phyloP scores from a whole-genome alignment of 2,113 vertebrate genomes.

The Tychaedon coryphoeus region DNA sequence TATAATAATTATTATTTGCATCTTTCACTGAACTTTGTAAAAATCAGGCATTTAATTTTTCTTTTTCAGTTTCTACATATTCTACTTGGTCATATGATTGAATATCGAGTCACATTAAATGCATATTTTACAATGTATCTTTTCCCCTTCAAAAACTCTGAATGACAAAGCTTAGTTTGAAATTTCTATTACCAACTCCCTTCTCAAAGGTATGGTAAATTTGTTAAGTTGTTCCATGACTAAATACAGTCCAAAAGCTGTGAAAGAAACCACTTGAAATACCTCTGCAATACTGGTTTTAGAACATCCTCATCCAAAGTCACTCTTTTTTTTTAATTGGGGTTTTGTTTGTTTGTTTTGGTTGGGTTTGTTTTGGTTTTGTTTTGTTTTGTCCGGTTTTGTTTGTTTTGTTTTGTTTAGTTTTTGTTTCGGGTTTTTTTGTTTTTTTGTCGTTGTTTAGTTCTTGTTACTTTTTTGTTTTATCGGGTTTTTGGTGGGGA shows the following conservation, averaged over 20 bases:
- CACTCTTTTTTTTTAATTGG: too few relatives aligned
- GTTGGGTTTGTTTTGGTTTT: too few relatives aligned
- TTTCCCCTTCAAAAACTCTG: neutral
- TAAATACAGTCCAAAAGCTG: neutral
- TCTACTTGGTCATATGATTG: neutral
- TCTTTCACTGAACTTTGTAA: neutral
- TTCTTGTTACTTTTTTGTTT: neutral
- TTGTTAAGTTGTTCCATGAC: neutral
- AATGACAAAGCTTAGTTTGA: neutral
- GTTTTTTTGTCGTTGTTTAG: neutral
- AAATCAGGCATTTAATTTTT: neutral
- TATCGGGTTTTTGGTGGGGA: too few relatives aligned
- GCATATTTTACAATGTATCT: neutral
- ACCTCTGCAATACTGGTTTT: neutral
- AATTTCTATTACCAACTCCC: rapidly evolving
- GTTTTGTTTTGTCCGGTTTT: too few relatives aligned
- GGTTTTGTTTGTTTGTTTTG: too few relatives aligned
- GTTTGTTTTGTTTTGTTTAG: neutral
- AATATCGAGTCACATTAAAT: neutral
- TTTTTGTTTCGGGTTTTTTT: neutral
- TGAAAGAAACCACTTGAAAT: neutral
- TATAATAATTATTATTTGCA: rapidly evolving
- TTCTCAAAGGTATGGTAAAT: neutral
- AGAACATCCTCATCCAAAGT: neutral
- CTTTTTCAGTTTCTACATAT: neutral